Evolutionary conservation across 2,797 vertebrate species (phyloP).

Genomic region (Poeciliopsis gracilis): DNA sequence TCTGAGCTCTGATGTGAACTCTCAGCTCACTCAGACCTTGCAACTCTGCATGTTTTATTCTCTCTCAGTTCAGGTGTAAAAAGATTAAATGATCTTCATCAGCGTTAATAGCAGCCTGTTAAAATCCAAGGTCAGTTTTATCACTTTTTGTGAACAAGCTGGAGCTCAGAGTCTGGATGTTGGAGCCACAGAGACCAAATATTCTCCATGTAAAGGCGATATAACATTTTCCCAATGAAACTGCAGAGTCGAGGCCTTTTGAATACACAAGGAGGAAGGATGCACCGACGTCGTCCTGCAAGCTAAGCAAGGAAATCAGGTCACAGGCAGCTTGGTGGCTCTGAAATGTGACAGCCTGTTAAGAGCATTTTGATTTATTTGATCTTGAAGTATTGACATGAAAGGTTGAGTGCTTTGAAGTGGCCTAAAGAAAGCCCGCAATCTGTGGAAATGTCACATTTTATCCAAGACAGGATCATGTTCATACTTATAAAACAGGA

Average conservation of each 20-base stretch:
- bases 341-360: conserved; percentile 16
- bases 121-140: not conserved
- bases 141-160: not conserved
- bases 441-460: not conserved
- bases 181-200: not conserved
- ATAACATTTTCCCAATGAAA: not conserved
- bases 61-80: not conserved
- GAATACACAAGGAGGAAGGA: conserved; percentile 8
- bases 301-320: not conserved
- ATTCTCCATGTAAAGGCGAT: not conserved
- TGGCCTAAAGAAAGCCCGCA: not conserved
- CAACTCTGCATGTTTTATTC: not conserved
- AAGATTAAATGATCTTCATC: not conserved
- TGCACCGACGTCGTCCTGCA: conserved; percentile 4
- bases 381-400: conserved; percentile 21
- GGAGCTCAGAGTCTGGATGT: not conserved
- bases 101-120: not conserved
- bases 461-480: conserved; percentile 6
- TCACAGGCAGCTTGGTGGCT: not conserved
- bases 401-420: conserved; percentile 16
- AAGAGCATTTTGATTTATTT: conserved; percentile 12
- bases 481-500: not conserved
- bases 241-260: not conserved
- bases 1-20: not conserved
- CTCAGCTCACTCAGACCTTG: not conserved